These are phyloP conservation scores for Hyperoplus immaculatus DNA, from an alignment of 2,797 vertebrate genomes.

Conservation along the genomic window DNA sequence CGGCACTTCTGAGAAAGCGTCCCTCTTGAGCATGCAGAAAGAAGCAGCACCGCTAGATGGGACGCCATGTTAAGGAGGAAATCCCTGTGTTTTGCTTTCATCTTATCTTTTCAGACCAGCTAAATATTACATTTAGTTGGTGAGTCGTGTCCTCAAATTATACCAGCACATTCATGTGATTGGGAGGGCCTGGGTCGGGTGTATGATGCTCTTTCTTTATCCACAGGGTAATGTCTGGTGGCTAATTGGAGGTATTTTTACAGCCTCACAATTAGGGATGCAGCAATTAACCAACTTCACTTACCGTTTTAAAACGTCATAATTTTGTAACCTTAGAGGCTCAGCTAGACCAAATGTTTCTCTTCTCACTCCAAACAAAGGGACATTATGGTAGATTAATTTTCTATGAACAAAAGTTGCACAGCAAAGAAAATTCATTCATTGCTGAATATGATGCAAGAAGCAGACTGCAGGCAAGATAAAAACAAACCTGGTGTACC, in stretches of 20 bases:
- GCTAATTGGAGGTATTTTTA: slow-evolving; percentile 21
- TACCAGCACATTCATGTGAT: not conserved
- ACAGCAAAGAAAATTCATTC: no score
- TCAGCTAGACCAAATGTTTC: no score
- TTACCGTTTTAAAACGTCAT: no score
- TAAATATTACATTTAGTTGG: slow-evolving; percentile 40
- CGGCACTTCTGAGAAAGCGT: slow-evolving; percentile 63
- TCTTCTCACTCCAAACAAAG: no score
- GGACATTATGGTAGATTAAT: no score
- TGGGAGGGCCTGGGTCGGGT: slow-evolving; percentile 22
- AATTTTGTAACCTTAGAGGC: no score
- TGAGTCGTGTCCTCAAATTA: slow-evolving; percentile 44
- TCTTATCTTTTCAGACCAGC: slow-evolving; percentile 43
- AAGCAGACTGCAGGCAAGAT: no score
- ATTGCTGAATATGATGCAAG: no score
- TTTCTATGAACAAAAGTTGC: no score
- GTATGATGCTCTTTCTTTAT: slow-evolving; percentile 13
- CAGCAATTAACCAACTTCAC: no score
- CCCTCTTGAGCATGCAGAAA: slow-evolving; percentile 80
- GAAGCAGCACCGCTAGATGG: slow-evolving; percentile 53
- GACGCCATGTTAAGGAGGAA: slow-evolving; percentile 53
- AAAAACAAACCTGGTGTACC: no score
- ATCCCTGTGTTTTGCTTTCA: slow-evolving; percentile 63
- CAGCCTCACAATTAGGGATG: not conserved
- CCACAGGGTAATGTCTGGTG: slow-evolving; percentile 27